A percentile compares a stretch with the other conserved stretches of the same genome.
These are phyloP conservation scores for Crocallis elinguaria DNA, from an alignment of 2,888 invertebrate species.

Conservation along the genomic window DNA sequence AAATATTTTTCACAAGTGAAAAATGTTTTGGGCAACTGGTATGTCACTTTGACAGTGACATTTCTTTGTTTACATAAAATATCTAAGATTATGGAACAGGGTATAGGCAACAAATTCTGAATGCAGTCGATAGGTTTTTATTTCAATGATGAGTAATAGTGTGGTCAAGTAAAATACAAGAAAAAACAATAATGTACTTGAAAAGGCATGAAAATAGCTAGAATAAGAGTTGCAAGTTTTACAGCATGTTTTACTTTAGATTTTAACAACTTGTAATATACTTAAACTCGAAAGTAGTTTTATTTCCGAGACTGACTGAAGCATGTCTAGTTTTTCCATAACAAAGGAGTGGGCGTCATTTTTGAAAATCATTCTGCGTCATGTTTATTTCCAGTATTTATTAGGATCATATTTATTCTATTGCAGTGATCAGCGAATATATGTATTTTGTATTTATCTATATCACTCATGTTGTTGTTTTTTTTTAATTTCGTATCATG, in stretches of 20 bases:
- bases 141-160: neutral
- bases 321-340: constrained; percentile 60
- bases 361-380: constrained; percentile 28
- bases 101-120: constrained; percentile 15
- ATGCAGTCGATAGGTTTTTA: constrained; percentile 10
- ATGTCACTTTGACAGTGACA: too few species aligned
- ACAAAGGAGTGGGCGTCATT: constrained; percentile 45
- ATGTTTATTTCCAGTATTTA: constrained; percentile 30
- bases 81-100: too few species aligned
- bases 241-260: constrained; percentile 49
- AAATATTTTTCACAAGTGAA: too few species aligned
- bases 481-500: constrained; percentile 42
- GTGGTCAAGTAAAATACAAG: neutral
- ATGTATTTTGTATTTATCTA: constrained; percentile 45
- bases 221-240: constrained; percentile 41
- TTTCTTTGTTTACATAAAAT: too few species aligned
- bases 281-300: constrained; percentile 21
- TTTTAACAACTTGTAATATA: constrained; percentile 27
- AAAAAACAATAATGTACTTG: neutral
- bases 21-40: too few species aligned
- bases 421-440: constrained; percentile 31
- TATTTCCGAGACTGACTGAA: constrained; percentile 66
- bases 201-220: constrained; percentile 50
- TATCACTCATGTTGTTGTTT: constrained; percentile 47
- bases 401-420: constrained; percentile 31